Percentiles rank a stretch among this genome's conserved stretches.
phyloP scores from a whole-genome alignment of 64 coral and sea anemone genomes.

The Pocillopora damicornis region DNA sequence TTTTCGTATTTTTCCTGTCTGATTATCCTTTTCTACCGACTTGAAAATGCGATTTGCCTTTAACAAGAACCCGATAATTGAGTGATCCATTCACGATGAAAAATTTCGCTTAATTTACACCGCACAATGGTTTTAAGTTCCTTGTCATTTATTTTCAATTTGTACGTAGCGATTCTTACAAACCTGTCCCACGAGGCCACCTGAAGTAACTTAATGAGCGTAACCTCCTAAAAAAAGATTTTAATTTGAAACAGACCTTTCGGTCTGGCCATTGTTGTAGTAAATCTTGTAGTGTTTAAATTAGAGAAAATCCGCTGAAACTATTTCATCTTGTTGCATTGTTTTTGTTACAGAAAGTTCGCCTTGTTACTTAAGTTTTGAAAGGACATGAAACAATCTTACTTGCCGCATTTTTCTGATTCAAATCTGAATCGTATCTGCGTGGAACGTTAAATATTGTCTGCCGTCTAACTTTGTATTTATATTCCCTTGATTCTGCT shows the following conservation, averaged over 20 bases:
- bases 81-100: not conserved
- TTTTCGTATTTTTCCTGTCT: not conserved
- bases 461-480: too few species aligned
- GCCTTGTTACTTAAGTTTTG: not conserved
- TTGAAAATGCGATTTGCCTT: not conserved
- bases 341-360: not conserved
- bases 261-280: not conserved
- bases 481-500: too few species aligned
- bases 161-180: not conserved
- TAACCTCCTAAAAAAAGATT: not conserved
- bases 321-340: not conserved
- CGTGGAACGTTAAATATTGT: too few species aligned
- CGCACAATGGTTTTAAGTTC: not conserved
- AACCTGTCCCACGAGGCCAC: not conserved
- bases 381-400: not conserved
- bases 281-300: not conserved
- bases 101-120: constrained; percentile 11
- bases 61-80: not conserved
- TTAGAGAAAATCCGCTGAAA: not conserved
- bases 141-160: not conserved
- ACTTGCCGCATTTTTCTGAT: not conserved
- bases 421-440: not conserved
- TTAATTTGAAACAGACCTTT: not conserved
- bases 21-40: not conserved
- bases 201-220: not conserved